Percentiles rank a stretch among this genome's conserved stretches.
phyloP scores from a whole-genome alignment of 2,888 invertebrate genomes.

The Dysmachus trigonus region DNA sequence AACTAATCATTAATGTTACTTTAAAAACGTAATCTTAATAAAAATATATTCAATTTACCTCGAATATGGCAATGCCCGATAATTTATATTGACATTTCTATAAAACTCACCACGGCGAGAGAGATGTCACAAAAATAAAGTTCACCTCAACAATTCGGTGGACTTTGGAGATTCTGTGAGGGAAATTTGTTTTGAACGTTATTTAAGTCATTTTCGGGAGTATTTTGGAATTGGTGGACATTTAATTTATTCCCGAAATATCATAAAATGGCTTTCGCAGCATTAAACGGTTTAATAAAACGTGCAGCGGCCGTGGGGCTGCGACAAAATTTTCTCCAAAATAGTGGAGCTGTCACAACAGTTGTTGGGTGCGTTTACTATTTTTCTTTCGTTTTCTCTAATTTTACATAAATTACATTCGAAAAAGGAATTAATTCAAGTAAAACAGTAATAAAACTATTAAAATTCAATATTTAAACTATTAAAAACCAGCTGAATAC shows the following conservation, averaged over 20 bases:
- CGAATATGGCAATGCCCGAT: too few species aligned
- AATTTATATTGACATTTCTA: too few species aligned
- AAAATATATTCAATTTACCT: too few species aligned
- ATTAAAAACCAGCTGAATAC: neutral
- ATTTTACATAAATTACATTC: neutral
- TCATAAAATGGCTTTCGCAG: conserved; percentile 44
- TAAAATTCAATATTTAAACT: neutral
- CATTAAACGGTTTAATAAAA: conserved; percentile 44
- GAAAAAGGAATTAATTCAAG: too few species aligned
- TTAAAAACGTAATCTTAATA: too few species aligned
- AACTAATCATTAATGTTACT: too few species aligned
- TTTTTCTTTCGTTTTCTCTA: neutral
- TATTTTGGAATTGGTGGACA: neutral
- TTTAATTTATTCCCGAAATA: neutral
- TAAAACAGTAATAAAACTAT: neutral
- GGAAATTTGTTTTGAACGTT: neutral
- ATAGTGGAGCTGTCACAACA: conserved; percentile 19
- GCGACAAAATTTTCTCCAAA: conserved; percentile 42
- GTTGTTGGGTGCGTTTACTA: conserved; percentile 26
- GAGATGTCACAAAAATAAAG: neutral
- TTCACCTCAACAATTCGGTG: neutral
- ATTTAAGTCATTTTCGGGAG: neutral
- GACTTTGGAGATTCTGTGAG: neutral
- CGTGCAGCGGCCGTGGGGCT: neutral
- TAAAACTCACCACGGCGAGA: neutral